These are phyloP conservation scores for Chelonia mydas DNA, from an alignment of 2,797 vertebrate genomes.

Conservation along the genomic window DNA sequence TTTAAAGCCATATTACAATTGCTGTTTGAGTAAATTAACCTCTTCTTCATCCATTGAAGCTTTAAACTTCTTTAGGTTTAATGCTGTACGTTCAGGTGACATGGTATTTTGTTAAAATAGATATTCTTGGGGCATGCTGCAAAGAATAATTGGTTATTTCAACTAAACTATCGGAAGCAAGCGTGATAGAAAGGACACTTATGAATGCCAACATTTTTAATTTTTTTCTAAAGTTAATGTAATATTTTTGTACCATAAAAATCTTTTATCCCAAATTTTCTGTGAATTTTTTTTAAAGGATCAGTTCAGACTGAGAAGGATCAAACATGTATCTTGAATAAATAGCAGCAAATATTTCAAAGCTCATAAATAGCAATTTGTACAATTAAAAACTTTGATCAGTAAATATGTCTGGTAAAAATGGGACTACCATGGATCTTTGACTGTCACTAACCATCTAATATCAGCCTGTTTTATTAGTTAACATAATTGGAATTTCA, in stretches of 20 bases:
- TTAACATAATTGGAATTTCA: constrained; percentile 63
- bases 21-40: constrained; percentile 48
- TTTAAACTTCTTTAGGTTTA: background rate
- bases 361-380: background rate
- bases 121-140: background rate
- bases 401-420: constrained; percentile 2
- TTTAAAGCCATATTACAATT: constrained; percentile 10
- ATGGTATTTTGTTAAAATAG: constrained; percentile 12
- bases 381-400: constrained; percentile 49
- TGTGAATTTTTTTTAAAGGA: background rate
- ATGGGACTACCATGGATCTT: constrained; percentile 26
- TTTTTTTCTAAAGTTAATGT: background rate
- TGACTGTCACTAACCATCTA: constrained; percentile 39
- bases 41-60: background rate
- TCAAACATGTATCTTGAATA: background rate
- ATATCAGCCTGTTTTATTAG: constrained; percentile 64
- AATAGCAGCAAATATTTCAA: background rate
- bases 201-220: background rate
- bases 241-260: background rate
- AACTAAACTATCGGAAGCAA: background rate
- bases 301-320: background rate
- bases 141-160: background rate
- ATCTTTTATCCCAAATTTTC: background rate
- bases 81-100: background rate
- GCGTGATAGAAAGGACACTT: background rate